Percentiles rank a stretch among this genome's conserved stretches.
Conservation (phyloP, 2,797 vertebrate species). For the Myripristis murdjan region DNA sequence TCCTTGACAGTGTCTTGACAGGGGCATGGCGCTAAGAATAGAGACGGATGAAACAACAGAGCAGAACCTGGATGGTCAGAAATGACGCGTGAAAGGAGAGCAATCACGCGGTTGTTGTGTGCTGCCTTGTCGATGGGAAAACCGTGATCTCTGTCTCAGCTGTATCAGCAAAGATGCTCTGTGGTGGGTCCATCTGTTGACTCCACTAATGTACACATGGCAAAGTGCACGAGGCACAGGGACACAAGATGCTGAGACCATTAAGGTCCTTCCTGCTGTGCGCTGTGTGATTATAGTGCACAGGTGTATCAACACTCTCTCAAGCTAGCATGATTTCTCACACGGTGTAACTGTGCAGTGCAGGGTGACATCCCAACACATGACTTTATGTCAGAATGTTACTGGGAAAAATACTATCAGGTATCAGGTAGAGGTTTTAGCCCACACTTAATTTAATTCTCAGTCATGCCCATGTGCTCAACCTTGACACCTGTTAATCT, state of each 20-base stretch:
- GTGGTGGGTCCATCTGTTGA: constrained; percentile 78
- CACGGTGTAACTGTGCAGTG: not conserved
- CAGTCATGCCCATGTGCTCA: not conserved
- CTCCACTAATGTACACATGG: constrained; percentile 53
- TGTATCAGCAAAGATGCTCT: constrained; percentile 79
- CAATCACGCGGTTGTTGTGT: constrained; percentile 42
- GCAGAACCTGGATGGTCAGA: constrained; percentile 65
- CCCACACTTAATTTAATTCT: not conserved
- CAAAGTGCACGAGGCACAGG: constrained; percentile 56
- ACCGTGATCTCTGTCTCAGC: constrained; percentile 70
- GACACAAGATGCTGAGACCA: constrained; percentile 37
- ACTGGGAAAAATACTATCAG: not conserved
- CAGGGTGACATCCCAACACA: too few relatives aligned
- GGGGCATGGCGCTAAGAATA: constrained; percentile 71
- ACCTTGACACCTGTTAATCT: constrained; percentile 36
- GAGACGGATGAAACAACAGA: constrained; percentile 53
- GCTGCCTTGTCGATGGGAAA: constrained; percentile 60
- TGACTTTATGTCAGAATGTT: too few relatives aligned
- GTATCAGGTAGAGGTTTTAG: not conserved
- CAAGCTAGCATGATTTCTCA: constrained; percentile 38
- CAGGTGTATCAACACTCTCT: constrained; percentile 65
- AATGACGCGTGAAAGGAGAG: constrained; percentile 61
- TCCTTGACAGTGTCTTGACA: constrained; percentile 57
- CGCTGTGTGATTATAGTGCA: constrained; percentile 29
- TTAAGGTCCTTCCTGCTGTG: constrained; percentile 44